Evolutionary conservation across 2,797 vertebrate species (phyloP).

Genomic region (Huso huso): DNA sequence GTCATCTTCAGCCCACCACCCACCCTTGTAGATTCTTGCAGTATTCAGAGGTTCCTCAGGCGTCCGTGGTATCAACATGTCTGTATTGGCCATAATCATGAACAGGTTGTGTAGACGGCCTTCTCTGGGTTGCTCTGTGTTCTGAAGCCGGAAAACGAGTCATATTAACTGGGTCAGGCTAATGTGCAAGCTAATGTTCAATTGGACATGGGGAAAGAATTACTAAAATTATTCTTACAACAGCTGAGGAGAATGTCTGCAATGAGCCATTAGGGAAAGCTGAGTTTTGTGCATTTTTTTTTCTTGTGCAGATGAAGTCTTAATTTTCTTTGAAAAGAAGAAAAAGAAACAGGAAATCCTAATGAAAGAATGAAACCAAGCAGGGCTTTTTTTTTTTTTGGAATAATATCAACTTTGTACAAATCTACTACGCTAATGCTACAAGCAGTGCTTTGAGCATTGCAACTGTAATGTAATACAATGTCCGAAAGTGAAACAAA

Average conservation of each 20-base stretch:
- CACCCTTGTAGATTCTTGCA: slow-evolving; percentile 33
- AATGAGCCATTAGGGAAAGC: slow-evolving; percentile 63
- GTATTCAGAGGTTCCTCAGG: slow-evolving; percentile 69
- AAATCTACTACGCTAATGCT: too few relatives aligned
- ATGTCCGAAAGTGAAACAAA: too few relatives aligned
- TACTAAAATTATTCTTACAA: slow-evolving; percentile 77
- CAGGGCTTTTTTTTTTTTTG: slow-evolving; percentile 22
- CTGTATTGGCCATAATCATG: slow-evolving; percentile 80
- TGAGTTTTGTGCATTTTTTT: slow-evolving; percentile 33
- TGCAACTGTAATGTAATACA: too few relatives aligned
- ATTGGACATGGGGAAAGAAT: slow-evolving; percentile 79
- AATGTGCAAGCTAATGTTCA: slow-evolving; percentile 83
- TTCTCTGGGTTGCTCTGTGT: slow-evolving; percentile 54
- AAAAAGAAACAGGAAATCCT: slow-evolving; percentile 31
- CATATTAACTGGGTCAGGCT: slow-evolving; percentile 79
- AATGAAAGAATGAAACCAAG: slow-evolving; percentile 33
- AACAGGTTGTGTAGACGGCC: slow-evolving; percentile 71
- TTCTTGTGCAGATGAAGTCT: slow-evolving; percentile 14
- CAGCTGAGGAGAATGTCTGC: slow-evolving; percentile 71
- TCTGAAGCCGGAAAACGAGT: slow-evolving; percentile 66
- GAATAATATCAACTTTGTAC: too few relatives aligned
- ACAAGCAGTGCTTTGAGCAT: too few relatives aligned
- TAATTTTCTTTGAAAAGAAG: slow-evolving; percentile 31
- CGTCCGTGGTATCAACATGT: slow-evolving; percentile 69
- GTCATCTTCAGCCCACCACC: slow-evolving; percentile 29